A percentile compares a stretch with the other conserved stretches of the same genome.
Evolutionary conservation across 2,113 vertebrate species (phyloP).

Genomic region (Phocoena sinus): DNA sequence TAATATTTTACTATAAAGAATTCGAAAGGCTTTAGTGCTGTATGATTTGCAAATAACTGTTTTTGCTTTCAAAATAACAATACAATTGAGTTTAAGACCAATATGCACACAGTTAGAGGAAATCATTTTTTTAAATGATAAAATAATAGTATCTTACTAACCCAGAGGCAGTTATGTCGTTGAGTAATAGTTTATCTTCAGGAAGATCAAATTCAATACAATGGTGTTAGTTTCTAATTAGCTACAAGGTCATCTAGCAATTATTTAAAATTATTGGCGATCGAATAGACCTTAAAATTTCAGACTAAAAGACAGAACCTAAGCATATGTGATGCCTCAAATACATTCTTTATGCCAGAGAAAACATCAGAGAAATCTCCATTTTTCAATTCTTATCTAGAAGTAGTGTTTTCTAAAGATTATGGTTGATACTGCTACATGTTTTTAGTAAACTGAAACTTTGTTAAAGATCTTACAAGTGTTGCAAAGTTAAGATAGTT

Average conservation of each 20-base stretch:
- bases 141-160: conserved; percentile 10
- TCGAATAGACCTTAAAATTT: neutral
- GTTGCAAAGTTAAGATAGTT: neutral
- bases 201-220: neutral
- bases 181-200: neutral
- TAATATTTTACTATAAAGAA: conserved; percentile 4
- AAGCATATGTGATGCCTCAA: neutral
- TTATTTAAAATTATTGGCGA: neutral
- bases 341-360: neutral
- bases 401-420: neutral
- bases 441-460: neutral
- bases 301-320: neutral
- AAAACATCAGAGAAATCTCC: neutral
- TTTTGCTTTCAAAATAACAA: neutral
- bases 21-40: neutral
- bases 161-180: neutral
- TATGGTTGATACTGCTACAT: neutral
- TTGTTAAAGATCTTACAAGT: neutral
- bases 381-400: neutral
- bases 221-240: neutral
- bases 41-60: neutral
- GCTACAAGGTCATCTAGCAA: neutral
- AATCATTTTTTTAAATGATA: neutral
- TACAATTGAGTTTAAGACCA: neutral
- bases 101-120: neutral